Evolutionary conservation across 2,113 vertebrate genomes (phyloP), one percentile per base, ranked within the genome.

Genomic region (Sceloporus undulatus): DNA sequence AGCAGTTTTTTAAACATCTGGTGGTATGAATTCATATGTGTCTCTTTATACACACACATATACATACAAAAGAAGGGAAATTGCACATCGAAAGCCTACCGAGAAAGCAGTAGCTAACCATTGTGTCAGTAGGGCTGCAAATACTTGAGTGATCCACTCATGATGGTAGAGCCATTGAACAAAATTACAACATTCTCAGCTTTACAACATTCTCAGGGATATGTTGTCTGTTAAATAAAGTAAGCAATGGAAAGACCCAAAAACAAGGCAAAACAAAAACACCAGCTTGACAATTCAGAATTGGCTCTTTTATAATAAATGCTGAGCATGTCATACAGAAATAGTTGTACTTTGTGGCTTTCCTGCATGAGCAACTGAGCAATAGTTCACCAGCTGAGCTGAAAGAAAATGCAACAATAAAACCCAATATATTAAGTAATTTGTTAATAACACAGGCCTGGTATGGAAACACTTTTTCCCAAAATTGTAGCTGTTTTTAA

Each of bases 1-100:
- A 62, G 34, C 82, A 79, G 76, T 71, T 77, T 75, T 84, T 76
- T 84, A 84, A 88, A 84, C 81, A 79, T 84, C 82, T 88, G 87
- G 74, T 42, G 62, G 16, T 81, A n/a, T 71, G 68, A 73, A 79
- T 79, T 42, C 52, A 34, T 38, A 68, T 68, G 27, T 75, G 71
- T 38, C 40, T 38, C 38, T 77, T n/a, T 82, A 65, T 70, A 54
- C 56, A 2, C n/a, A 77, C 42, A 79, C n/a, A 85, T 34, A 29
- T n/a, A 48, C 54, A 77, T 56, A 79, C 74, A 82, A 77, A 88
- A 88, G 54, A 34, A 34, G 48, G 81, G 27, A 88, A 76, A 78
- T 70, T 84, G 74, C 29, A 38, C 71, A 19, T 42, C 65, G 8
- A 62, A 56, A 79, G 59, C 34, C 29, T 78, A 34, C 23, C 54